Conservation (phyloP, 1,140 invertebrate species). For the Diabrotica virgifera region DNA sequence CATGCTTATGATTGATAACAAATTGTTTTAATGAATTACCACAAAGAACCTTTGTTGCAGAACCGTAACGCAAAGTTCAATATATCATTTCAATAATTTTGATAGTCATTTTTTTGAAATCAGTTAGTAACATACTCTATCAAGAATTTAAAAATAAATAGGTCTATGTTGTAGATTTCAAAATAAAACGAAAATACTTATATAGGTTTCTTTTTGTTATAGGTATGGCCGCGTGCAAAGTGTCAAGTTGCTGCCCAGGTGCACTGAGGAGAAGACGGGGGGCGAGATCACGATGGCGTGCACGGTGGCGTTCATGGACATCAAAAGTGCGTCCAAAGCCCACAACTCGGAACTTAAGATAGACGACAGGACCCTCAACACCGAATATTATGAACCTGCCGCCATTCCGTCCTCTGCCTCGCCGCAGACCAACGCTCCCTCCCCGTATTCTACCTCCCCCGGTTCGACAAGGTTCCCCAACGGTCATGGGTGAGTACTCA, state of each 20-base stretch:
- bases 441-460: slow-evolving; percentile 46
- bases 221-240: slow-evolving; percentile 96
- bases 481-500: slow-evolving; percentile 44
- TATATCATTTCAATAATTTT: too few relatives aligned
- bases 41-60: too few relatives aligned
- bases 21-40: too few relatives aligned
- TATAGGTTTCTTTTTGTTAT: slow-evolving; percentile 30
- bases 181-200: too few relatives aligned
- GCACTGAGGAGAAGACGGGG: slow-evolving; percentile 50
- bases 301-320: slow-evolving; percentile 95
- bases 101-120: too few relatives aligned
- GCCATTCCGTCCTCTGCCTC: slow-evolving; percentile 62
- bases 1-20: too few relatives aligned
- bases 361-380: slow-evolving; percentile 81
- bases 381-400: slow-evolving; percentile 89
- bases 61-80: too few relatives aligned
- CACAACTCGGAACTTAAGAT: slow-evolving; percentile 85
- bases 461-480: slow-evolving; percentile 45
- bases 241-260: slow-evolving; percentile 81
- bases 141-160: too few relatives aligned
- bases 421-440: slow-evolving; percentile 51
- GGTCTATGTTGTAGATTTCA: too few relatives aligned
- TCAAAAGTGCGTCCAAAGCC: slow-evolving; percentile 91
- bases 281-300: slow-evolving; percentile 62
- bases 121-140: too few relatives aligned